Evolutionary conservation across 1,140 invertebrate species (phyloP).

Genomic region (Drosophila miranda): DNA sequence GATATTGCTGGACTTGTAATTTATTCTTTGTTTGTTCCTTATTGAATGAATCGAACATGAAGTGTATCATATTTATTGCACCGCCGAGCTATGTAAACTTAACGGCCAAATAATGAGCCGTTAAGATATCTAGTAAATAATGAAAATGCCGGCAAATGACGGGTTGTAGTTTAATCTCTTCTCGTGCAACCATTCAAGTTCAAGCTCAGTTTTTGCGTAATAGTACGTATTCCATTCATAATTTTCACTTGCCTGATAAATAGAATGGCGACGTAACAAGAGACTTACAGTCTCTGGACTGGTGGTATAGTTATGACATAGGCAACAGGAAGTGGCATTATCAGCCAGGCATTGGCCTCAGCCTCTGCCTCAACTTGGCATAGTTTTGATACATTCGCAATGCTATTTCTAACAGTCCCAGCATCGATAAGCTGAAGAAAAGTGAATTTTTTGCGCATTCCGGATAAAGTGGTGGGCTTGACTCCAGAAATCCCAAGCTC

Average conservation of each 20-base stretch:
- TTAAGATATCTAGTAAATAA: no score
- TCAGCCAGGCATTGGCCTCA: conserved; percentile 5
- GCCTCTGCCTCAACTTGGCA: conserved; percentile 58
- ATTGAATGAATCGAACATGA: no score
- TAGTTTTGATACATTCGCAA: conserved; percentile 34
- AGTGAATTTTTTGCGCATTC: conserved; percentile 43
- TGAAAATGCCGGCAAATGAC: background rate
- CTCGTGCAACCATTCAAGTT: conserved; percentile 30
- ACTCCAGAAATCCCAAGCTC: conserved; percentile 15
- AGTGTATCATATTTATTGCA: no score
- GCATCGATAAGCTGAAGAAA: conserved; percentile 49
- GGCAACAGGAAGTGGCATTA: conserved; percentile 32
- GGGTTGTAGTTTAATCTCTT: background rate
- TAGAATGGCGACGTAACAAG: conserved; percentile 40
- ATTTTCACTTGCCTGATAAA: conserved; percentile 28
- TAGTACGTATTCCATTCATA: conserved; percentile 27
- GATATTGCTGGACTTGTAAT: no score
- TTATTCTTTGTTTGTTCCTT: no score
- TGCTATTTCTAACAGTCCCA: conserved; percentile 22
- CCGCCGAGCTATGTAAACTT: no score
- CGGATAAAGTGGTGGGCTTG: conserved; percentile 30
- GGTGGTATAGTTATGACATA: conserved; percentile 42
- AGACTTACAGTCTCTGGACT: conserved; percentile 26
- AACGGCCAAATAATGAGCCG: no score
- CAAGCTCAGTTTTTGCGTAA: conserved; percentile 15